phyloP scores from a whole-genome alignment of 2,888 invertebrate species.

The Tetramorium bicarinatum region DNA sequence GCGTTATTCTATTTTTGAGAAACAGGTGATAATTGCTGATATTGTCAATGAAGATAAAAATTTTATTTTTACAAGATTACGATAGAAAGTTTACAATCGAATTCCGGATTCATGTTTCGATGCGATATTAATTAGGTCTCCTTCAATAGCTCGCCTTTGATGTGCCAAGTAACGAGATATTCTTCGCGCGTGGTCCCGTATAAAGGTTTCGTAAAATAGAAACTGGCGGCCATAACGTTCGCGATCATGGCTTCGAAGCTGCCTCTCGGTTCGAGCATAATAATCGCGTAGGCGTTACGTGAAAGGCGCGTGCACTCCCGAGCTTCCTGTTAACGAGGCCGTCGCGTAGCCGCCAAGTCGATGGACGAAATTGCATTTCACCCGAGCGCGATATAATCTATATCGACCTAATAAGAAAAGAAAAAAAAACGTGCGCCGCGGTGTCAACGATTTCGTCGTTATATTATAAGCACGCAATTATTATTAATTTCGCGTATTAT shows the following conservation, averaged over 20 bases:
- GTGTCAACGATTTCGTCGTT: slow-evolving; percentile 23
- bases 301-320: slow-evolving; percentile 45
- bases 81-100: background rate
- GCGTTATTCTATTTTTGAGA: background rate
- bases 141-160: background rate
- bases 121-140: background rate
- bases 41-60: background rate
- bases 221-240: slow-evolving; percentile 30
- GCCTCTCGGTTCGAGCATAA: slow-evolving; percentile 17
- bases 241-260: slow-evolving; percentile 17
- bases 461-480: slow-evolving; percentile 56
- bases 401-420: background rate
- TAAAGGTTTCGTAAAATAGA: slow-evolving; percentile 37
- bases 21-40: background rate
- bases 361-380: slow-evolving; percentile 17
- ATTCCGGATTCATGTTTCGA: background rate
- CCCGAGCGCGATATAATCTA: background rate
- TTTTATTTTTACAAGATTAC: background rate
- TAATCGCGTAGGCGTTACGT: slow-evolving; percentile 44
- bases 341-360: slow-evolving; percentile 3
- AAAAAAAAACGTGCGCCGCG: too few relatives aligned
- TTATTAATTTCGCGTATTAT: slow-evolving; percentile 9
- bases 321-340: slow-evolving; percentile 58
- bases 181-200: background rate
- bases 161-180: background rate